These are phyloP conservation scores for Drosophila mimica DNA, from an alignment of 2,888 invertebrate species.

Conservation along the genomic window DNA sequence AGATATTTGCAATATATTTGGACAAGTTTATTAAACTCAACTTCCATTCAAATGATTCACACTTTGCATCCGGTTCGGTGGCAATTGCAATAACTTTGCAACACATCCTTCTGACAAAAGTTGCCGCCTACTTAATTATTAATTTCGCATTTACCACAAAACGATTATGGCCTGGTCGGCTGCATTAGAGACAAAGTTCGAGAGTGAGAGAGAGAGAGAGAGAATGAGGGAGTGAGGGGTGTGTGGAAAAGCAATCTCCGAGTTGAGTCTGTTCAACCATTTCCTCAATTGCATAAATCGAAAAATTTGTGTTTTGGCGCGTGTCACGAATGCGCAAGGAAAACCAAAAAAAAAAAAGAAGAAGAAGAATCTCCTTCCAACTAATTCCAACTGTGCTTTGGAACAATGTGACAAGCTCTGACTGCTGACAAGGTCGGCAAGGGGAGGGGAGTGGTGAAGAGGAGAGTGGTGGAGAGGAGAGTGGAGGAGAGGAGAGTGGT, in stretches of 20 bases:
- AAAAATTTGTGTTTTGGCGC: conserved; percentile 79
- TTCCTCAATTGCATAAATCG: conserved; percentile 82
- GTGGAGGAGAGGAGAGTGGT: not conserved
- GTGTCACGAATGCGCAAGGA: conserved; percentile 69
- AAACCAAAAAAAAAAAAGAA: conserved; percentile 36
- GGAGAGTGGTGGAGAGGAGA: not conserved
- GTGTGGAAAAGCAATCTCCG: conserved; percentile 24
- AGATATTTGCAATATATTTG: not conserved
- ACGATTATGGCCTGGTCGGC: conserved; percentile 55
- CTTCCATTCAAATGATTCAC: conserved; percentile 28
- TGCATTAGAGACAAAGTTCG: not conserved
- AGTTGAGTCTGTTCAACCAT: conserved; percentile 38
- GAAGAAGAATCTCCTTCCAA: conserved; percentile 32
- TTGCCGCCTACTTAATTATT: conserved; percentile 73
- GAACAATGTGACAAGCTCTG: conserved; percentile 74
- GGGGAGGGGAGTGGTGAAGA: not conserved
- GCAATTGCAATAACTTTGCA: conserved; percentile 42
- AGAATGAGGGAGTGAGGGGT: not conserved
- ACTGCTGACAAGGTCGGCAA: conserved; percentile 21
- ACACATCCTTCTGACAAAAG: conserved; percentile 17
- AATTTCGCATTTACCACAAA: conserved; percentile 80
- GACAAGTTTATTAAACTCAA: not conserved
- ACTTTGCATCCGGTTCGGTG: conserved; percentile 40
- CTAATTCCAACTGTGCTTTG: conserved; percentile 44
- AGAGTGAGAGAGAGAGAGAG: not conserved